Base-by-base conservation (phyloP, 2,888 invertebrate genomes). In the Sericinus montela region DNA sequence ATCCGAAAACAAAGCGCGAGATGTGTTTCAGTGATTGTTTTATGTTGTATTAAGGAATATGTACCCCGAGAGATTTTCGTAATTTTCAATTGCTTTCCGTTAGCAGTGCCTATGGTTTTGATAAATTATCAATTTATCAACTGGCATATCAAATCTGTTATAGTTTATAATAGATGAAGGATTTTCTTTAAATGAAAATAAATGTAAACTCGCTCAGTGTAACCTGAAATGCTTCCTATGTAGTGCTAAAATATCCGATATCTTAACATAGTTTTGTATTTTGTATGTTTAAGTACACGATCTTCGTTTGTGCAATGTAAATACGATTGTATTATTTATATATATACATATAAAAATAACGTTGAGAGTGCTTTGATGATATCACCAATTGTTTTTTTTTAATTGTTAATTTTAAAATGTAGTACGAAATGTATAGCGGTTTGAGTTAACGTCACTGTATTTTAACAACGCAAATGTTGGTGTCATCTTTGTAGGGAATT, bases 301-400 rank as follows among this genome's bases (percentile, higher is more conserved):
- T 55, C 63, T 65, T 55, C 57, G 58, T 70, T 68, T 70, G 75
- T 78, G 72, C 69, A 72, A 69, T 80, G 78, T 80, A 78, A 71
- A 77, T 79, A 76, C 32, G 29, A 19, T 40, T 49, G 16, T 43
- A 13, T 49, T 45, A 44, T 49, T 40, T 49, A 40, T 42, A 23
- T 43, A 39, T 39, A 45, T 43, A 39, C 35, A 45, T 3, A 19
- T 19, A 19, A 19, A 19, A 45, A 45, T 30, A 48, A 39, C 38
- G 15, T 30, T n/a, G 48, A 35, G 34, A 44, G 29, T 49, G 44
- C 43, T 49, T 49, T 40, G 23, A 35, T 8, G 38, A 44, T 32
- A 34, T 48, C 32, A 35, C 28, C 39, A 28, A 48, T 36, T 48
- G 41, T 35, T 35, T 38, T 43, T n/a, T 9, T 19, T 19, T 19